Evolutionary conservation across 2,797 vertebrate species (phyloP).

Genomic region (Muscicapa comitata): DNA sequence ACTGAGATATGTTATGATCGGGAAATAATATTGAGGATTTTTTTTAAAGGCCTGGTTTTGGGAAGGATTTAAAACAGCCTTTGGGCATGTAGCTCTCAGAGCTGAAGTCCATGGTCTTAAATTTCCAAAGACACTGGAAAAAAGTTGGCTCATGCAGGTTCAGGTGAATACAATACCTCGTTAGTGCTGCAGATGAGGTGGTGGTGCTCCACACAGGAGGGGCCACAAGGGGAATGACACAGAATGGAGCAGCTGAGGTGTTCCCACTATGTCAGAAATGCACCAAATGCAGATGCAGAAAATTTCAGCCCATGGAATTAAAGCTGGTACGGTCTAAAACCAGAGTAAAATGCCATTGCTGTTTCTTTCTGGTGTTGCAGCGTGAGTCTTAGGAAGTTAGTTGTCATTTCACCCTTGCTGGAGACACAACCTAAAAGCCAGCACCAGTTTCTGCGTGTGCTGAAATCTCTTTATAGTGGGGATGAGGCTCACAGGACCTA

Average conservation of each 20-base stretch:
- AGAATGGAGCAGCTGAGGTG: neutral
- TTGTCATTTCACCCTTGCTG: neutral
- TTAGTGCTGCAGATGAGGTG: neutral
- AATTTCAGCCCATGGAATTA: accelerated
- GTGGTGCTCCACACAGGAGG: neutral
- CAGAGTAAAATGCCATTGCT: neutral
- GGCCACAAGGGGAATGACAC: accelerated
- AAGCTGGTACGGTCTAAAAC: neutral
- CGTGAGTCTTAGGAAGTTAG: neutral
- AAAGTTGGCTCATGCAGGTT: neutral
- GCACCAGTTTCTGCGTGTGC: neutral
- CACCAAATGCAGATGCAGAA: neutral
- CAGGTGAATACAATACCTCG: neutral
- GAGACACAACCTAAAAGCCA: neutral
- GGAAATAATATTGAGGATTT: neutral
- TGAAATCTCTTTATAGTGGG: neutral
- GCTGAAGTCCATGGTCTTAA: neutral
- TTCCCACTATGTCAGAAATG: neutral
- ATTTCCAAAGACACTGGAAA: neutral
- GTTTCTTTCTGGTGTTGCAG: neutral
- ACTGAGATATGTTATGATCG: neutral
- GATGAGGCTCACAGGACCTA: neutral
- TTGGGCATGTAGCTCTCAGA: neutral
- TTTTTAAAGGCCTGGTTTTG: neutral
- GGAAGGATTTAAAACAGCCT: neutral